phyloP scores from a whole-genome alignment of 2,888 invertebrate species.

The Synanthedon formicaeformis region DNA sequence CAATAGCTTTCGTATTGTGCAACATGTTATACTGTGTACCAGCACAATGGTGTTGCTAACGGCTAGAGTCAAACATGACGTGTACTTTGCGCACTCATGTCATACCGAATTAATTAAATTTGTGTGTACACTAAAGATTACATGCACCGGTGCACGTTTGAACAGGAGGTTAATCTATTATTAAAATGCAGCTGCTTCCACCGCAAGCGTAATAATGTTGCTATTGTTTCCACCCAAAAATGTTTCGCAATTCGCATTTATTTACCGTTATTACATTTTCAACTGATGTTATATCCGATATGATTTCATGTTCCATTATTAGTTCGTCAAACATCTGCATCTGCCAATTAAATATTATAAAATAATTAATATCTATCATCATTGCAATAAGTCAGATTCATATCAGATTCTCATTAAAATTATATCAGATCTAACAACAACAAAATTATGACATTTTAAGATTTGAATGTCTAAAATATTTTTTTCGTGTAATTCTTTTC shows the following conservation, averaged over 20 bases:
- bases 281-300: not conserved
- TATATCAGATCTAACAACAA: too few relatives aligned
- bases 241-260: not conserved
- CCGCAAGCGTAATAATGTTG: slow-evolving; percentile 4
- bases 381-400: too few relatives aligned
- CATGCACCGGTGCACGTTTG: slow-evolving; percentile 32
- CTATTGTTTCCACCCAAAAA: not conserved
- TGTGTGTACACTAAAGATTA: slow-evolving; percentile 52
- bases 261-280: not conserved
- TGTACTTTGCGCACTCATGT: slow-evolving; percentile 21
- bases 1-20: too few relatives aligned
- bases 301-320: not conserved
- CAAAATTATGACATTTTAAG: too few relatives aligned
- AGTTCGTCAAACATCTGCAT: not conserved
- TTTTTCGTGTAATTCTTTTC: too few relatives aligned
- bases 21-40: too few relatives aligned
- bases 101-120: slow-evolving; percentile 53
- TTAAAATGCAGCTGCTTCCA: slow-evolving; percentile 45
- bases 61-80: slow-evolving; percentile 16
- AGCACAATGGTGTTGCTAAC: too few relatives aligned
- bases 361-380: too few relatives aligned
- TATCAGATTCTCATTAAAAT: too few relatives aligned
- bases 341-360: too few relatives aligned
- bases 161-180: slow-evolving; percentile 44
- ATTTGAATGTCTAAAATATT: too few relatives aligned